Percentiles rank a stretch among this genome's conserved stretches.
Evolutionary conservation across 2,797 vertebrate genomes (phyloP).

Genomic region (Meda fulgida): DNA sequence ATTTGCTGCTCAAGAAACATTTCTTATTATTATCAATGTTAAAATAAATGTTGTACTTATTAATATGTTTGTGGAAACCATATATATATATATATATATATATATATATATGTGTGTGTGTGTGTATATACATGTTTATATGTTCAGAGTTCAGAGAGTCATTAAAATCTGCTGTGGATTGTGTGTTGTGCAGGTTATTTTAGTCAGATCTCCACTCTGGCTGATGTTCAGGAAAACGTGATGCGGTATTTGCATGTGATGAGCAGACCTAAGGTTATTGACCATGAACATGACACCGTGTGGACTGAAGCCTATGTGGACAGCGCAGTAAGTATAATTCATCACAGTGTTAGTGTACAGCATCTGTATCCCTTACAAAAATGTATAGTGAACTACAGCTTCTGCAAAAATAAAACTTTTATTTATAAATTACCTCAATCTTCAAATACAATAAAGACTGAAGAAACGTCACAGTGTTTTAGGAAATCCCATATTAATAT

Average conservation of each 20-base stretch:
- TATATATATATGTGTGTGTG: no score
- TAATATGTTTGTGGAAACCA: background rate
- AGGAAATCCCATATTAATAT: background rate
- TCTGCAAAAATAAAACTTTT: background rate
- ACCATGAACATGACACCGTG: constrained; percentile 94
- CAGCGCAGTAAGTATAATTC: constrained; percentile 87
- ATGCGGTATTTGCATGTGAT: constrained; percentile 98
- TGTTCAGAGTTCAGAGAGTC: background rate
- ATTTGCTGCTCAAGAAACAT: no score
- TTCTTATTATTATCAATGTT: no score
- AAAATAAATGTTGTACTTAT: no score
- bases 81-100: constrained; percentile 8
- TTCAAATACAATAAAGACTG: background rate
- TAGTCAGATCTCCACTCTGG: constrained; percentile 96
- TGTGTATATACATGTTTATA: background rate
- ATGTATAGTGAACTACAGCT: background rate
- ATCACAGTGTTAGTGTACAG: background rate
- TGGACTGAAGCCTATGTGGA: constrained; percentile 98
- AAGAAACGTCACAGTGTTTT: background rate
- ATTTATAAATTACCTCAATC: background rate
- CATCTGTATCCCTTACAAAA: constrained; percentile 13
- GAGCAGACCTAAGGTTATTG: constrained; percentile 96
- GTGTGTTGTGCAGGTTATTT: constrained; percentile 86
- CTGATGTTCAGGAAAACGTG: constrained; percentile 97
- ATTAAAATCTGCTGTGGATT: background rate